Base-by-base conservation (phyloP, 2,113 vertebrate genomes). In the Planiliza haematocheilus region DNA sequence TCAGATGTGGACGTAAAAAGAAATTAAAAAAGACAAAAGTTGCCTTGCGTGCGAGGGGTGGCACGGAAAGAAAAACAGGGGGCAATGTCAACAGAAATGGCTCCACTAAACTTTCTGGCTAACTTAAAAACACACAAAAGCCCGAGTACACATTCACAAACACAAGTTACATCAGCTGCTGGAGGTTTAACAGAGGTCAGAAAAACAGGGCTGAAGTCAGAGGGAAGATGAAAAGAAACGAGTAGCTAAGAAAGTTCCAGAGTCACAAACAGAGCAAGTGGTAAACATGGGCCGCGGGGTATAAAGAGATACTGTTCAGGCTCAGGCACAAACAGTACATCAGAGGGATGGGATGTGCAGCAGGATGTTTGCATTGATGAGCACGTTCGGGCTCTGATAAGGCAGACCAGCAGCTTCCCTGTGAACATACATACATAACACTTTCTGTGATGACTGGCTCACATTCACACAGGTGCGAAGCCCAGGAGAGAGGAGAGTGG, bases 181-280 rank as follows among this genome's bases (percentile, higher is more conserved):
- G 61, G 77, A 53, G 67, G 82, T 84, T 83, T 84, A 82, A 62
- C 24, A 69, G 42, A 81, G 82, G 74, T 84, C 79, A 87, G 49
- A 70, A 85, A 73, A 88, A 87, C 76, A 87, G 18, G 46, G 41
- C 1, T 80, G 45, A 53, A 52, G 43, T 38, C 14, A 42, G 43
- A n/a, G 60, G 24, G 13, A 14, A 39, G 52, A 48, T 63, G 38
- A 76, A 72, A 70, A 77, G 69, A 55, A 72, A 70, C 75, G 69
- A 55, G 50, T 34, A 49, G 62, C 51, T 56, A 53, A 67, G 43
- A 62, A 58, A 53, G 75, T 59, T 71, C 3, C 7, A 57, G 67
- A 42, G 61, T 13, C 0, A 37, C 51, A 75, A 30, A n/a, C 14
- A 58, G 20, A 53, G 46, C 2, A 14, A 30, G 52, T 20, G 12